A percentile compares a stretch with the other conserved stretches of the same genome.
Conservation (phyloP, 2,113 vertebrate genomes). For the Pterophyllum scalare region DNA sequence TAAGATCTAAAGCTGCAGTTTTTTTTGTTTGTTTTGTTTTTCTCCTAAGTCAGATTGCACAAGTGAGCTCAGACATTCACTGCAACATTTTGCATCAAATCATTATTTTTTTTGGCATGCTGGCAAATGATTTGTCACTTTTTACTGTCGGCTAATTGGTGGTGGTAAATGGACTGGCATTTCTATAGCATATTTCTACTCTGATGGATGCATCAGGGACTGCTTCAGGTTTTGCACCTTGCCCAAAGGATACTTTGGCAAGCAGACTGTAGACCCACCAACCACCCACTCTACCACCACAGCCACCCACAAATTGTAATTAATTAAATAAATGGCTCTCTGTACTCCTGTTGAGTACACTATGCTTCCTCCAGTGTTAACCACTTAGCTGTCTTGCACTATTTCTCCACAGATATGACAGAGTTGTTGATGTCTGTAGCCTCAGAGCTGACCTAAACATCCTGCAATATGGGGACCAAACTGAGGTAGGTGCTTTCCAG, state of each 20-base stretch:
- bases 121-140: neutral
- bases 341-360: neutral
- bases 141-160: neutral
- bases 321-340: neutral
- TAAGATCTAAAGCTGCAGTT: neutral
- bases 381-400: neutral
- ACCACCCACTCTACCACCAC: fast-evolving
- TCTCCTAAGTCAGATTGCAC: neutral
- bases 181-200: neutral
- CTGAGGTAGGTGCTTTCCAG: constrained; percentile 76
- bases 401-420: constrained; percentile 75
- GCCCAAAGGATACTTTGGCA: no score
- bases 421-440: constrained; percentile 73
- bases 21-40: no score
- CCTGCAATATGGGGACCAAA: constrained; percentile 81
- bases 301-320: neutral
- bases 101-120: neutral
- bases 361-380: neutral
- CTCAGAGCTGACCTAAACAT: constrained; percentile 79
- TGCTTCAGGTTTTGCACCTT: neutral
- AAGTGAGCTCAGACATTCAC: neutral
- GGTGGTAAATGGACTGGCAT: neutral
- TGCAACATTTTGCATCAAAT: neutral
- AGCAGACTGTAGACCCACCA: neutral
- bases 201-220: neutral